phyloP scores from a whole-genome alignment of 2,888 invertebrate species.

The Hirtodrosophila duncani region DNA sequence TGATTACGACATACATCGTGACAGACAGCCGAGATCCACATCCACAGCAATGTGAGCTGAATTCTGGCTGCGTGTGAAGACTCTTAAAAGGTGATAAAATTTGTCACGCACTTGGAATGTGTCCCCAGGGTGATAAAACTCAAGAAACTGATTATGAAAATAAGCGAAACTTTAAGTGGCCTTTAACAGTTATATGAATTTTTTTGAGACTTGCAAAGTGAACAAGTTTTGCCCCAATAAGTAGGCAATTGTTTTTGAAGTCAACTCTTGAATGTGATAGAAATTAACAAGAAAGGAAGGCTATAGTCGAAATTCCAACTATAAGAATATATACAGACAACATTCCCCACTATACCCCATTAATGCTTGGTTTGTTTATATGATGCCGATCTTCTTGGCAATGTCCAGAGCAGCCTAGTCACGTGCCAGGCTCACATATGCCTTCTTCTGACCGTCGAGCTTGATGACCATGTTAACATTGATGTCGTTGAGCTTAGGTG shows the following conservation, averaged over 20 bases:
- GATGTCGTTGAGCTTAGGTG: slow-evolving; percentile 95
- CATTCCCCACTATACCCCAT: slow-evolving; percentile 54
- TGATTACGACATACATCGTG: slow-evolving; percentile 15
- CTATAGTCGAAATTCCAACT: too few species aligned
- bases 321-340: slow-evolving; percentile 67
- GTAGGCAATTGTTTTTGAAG: too few species aligned
- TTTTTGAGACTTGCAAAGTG: too few species aligned
- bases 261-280: too few species aligned
- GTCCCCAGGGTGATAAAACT: slow-evolving; percentile 10
- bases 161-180: slow-evolving; percentile 13
- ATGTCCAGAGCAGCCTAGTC: slow-evolving; percentile 99
- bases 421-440: slow-evolving; percentile 96
- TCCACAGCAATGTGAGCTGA: background rate
- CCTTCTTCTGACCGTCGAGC: slow-evolving; percentile 99
- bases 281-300: too few species aligned
- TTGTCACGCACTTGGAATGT: slow-evolving; percentile 43
- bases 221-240: too few species aligned
- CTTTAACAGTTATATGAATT: too few species aligned
- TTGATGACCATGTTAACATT: slow-evolving; percentile 98
- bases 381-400: slow-evolving; percentile 98
- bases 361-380: slow-evolving; percentile 82
- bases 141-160: slow-evolving; percentile 48
- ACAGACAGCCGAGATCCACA: background rate
- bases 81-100: slow-evolving; percentile 25
- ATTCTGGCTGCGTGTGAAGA: slow-evolving; percentile 3